Percentiles rank a stretch among this genome's conserved stretches.
Evolutionary conservation across 2,888 invertebrate genomes (phyloP).

Genomic region (Stenoptilia bipunctidactyla): DNA sequence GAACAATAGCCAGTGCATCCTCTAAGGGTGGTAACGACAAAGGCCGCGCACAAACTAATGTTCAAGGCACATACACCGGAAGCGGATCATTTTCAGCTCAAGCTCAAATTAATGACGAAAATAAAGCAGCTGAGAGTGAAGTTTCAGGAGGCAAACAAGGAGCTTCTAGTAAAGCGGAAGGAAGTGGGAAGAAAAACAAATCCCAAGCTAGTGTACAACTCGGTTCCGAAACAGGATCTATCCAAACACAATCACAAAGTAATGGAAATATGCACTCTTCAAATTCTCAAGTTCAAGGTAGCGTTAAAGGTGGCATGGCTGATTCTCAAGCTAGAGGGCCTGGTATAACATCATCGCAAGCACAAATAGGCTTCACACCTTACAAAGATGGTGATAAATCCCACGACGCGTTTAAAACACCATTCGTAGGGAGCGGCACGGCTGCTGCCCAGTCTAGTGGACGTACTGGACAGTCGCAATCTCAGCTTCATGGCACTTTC

Average conservation of each 20-base stretch:
- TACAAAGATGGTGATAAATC: constrained; percentile 73
- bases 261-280: constrained; percentile 83
- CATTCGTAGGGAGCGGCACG: constrained; percentile 81
- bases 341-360: constrained; percentile 88
- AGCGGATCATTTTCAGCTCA: constrained; percentile 86
- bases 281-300: constrained; percentile 84
- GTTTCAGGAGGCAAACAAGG: constrained; percentile 81
- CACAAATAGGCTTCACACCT: constrained; percentile 89
- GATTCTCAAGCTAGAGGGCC: constrained; percentile 89
- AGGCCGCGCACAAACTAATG: constrained; percentile 85
- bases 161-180: constrained; percentile 81
- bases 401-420: constrained; percentile 57
- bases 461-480: constrained; percentile 83
- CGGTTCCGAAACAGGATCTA: constrained; percentile 81
- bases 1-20: constrained; percentile 81
- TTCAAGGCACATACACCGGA: constrained; percentile 83
- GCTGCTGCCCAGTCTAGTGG: constrained; percentile 84
- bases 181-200: constrained; percentile 79
- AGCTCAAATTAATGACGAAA: constrained; percentile 82
- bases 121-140: constrained; percentile 78
- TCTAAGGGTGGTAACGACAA: constrained; percentile 82
- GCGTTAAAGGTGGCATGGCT: constrained; percentile 85
- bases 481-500: constrained; percentile 86
- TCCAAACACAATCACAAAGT: constrained; percentile 82
- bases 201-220: constrained; percentile 84